These are phyloP conservation scores for Smithornis capensis DNA, from an alignment of 2,113 vertebrate genomes.

Conservation along the genomic window DNA sequence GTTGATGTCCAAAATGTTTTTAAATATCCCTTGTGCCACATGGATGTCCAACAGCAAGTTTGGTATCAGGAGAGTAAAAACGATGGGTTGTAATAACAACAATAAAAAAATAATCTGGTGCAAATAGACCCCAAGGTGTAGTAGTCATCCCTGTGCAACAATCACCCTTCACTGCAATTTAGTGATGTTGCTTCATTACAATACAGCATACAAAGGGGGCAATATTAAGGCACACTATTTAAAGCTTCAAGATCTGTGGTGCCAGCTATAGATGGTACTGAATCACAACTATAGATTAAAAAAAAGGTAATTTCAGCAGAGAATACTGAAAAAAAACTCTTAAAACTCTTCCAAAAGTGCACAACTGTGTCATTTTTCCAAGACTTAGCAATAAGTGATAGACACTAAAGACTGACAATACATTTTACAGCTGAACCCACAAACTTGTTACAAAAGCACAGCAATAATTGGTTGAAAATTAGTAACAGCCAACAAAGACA, in stretches of 20 bases:
- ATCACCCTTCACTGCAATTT: slow-evolving; percentile 81
- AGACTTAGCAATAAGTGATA: not conserved
- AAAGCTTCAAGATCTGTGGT: slow-evolving; percentile 48
- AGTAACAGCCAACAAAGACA: not conserved
- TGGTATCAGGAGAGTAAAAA: slow-evolving; percentile 68
- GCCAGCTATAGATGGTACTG: slow-evolving; percentile 12
- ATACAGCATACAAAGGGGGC: slow-evolving; percentile 66
- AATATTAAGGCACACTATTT: slow-evolving; percentile 63
- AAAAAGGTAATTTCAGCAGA: slow-evolving; percentile 30
- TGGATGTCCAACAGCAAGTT: slow-evolving; percentile 73
- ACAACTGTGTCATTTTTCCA: not conserved
- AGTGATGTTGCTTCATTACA: slow-evolving; percentile 80
- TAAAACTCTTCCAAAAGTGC: not conserved
- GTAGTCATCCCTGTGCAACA: slow-evolving; percentile 75
- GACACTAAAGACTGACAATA: not conserved
- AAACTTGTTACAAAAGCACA: not conserved
- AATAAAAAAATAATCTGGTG: slow-evolving; percentile 82
- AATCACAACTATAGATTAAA: not conserved
- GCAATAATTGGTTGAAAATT: not conserved
- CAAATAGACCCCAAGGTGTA: slow-evolving; percentile 79
- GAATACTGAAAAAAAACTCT: slow-evolving; percentile 14
- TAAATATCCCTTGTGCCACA: slow-evolving; percentile 47
- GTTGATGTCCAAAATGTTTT: slow-evolving; percentile 57
- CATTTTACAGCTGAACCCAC: not conserved
- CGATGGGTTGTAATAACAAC: slow-evolving; percentile 79